Conservation (phyloP, 2,888 invertebrate species). For the Oxyteleia sp. region DNA sequence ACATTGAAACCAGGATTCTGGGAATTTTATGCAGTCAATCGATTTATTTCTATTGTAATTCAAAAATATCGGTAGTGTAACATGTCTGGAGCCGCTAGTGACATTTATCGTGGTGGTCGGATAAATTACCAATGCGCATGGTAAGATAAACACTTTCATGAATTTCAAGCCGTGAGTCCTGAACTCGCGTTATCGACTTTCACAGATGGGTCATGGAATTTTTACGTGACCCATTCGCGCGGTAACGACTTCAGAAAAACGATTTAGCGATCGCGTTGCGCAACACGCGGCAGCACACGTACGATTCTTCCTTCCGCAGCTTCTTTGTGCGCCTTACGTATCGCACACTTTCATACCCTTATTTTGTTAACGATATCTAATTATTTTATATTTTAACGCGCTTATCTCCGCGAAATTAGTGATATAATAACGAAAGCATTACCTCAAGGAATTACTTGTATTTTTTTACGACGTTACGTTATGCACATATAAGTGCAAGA, state of each 20-base stretch:
- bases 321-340: conserved; percentile 39
- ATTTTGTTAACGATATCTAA: conserved; percentile 48
- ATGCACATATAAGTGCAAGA: conserved; percentile 38
- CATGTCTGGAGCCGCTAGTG: conserved; percentile 1
- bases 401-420: conserved; percentile 51
- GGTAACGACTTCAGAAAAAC: conserved; percentile 48
- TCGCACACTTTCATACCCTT: conserved; percentile 46
- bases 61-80: conserved; percentile 8
- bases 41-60: conserved; percentile 7
- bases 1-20: too few species aligned
- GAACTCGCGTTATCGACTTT: conserved; percentile 68
- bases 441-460: conserved; percentile 28
- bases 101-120: conserved; percentile 24
- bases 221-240: conserved; percentile 71
- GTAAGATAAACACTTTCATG: conserved; percentile 57
- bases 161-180: conserved; percentile 32
- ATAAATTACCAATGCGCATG: conserved; percentile 42
- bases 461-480: conserved; percentile 66
- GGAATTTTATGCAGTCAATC: too few species aligned
- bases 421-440: conserved; percentile 63
- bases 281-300: conserved; percentile 36
- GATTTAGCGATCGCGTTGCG: conserved; percentile 52
- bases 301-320: conserved; percentile 72
- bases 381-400: conserved; percentile 51
- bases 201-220: conserved; percentile 71